Evolutionary conservation across 2,113 vertebrate species (phyloP), one percentile per base, ranked within the genome.

Genomic region (Panurus biarmicus): DNA sequence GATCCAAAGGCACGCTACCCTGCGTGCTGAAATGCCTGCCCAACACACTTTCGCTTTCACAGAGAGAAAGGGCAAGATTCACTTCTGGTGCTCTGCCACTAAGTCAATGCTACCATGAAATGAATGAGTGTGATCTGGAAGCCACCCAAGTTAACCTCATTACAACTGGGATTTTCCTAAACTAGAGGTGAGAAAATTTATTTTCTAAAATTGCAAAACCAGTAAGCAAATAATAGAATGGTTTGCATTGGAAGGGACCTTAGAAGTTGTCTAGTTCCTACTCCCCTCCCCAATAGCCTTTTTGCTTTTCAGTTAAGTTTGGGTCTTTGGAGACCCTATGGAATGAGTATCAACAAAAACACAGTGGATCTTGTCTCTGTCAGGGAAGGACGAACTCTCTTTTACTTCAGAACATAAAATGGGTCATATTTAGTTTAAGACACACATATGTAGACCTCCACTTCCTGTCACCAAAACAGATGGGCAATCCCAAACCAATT

Each of bases 261-360:
- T 69, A 83, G 48, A 62, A 3, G 4, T 23, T 35, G 19, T 28
- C 18, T 54, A 69, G 54, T 61, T 76, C 18, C 8, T 69, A 31
- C 0, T 10, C 33, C 20, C 12, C 15, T 7, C 22, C 22, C 6
- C 25, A 1, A 28, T 2, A 4, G 14, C 10, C 26, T 29, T 89
- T 85, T 66, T 87, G 67, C 45, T 76, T 89, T 89, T 66, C 62
- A 69, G 19, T 1, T 70, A 47, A 45, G 12, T 69, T 75, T 89
- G 77, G n/a, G 11, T 62, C 54, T 83, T 69, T 35, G 70, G 29
- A 79, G 42, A 85, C 19, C 5, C 20, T 45, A 4, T 13, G 35
- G 47, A 82, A 58, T 18, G 26, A 69, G 11, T n/a, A 81, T 24
- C 29, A 67, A 40, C 25, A 42, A 31, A 79, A 78, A 38, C 25